Percentiles rank a stretch among this genome's conserved stretches.
phyloP scores from a whole-genome alignment of 2,797 vertebrate genomes.

The Crypturellus tataupa region DNA sequence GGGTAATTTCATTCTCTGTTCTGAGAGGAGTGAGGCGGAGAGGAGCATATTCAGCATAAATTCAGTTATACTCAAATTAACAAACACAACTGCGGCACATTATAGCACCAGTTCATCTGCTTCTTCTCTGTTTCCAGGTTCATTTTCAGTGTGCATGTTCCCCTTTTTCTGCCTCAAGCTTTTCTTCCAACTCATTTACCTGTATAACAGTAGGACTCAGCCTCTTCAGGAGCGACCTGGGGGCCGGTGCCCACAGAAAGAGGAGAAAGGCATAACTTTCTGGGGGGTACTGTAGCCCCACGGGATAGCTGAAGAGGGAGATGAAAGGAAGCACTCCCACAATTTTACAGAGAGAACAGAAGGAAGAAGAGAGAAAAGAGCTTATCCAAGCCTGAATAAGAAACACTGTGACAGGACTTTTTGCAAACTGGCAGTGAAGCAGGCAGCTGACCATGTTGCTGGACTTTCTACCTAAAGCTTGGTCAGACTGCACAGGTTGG shows the following conservation, averaged over 20 bases:
- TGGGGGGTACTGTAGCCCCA: accelerated
- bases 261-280: not conserved
- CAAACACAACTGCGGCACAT: not conserved
- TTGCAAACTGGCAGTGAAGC: not conserved
- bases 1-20: not conserved
- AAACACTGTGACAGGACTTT: not conserved
- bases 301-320: not conserved
- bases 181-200: not conserved
- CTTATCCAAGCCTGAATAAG: not conserved
- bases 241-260: not conserved
- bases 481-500: not conserved
- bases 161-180: not conserved
- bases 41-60: not conserved
- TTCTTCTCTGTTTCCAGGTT: not conserved
- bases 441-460: not conserved
- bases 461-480: not conserved
- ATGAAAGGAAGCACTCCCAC: not conserved
- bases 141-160: not conserved
- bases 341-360: not conserved
- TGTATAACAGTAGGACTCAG: not conserved
- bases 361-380: not conserved
- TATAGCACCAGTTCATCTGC: not conserved
- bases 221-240: not conserved
- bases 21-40: not conserved
- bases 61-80: not conserved